Base-by-base conservation (phyloP, 2,888 invertebrate species). In the Mesochorus sp. region DNA sequence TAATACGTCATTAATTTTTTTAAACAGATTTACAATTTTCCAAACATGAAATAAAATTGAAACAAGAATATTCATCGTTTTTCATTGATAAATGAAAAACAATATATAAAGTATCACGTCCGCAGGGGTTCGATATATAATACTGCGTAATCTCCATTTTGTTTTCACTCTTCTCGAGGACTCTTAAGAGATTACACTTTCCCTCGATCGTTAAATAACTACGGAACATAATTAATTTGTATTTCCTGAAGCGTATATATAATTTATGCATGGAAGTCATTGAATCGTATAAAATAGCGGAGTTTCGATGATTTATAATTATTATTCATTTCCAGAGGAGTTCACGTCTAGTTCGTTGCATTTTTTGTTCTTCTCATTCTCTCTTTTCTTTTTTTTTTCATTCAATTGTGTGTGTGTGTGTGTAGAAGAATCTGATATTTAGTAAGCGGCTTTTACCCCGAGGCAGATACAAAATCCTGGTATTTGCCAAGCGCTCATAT, bases 381-480 rank as follows among this genome's bases (percentile, higher is more conserved):
- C n/a, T 39, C 44, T 31, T 14, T 10, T 0, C 28, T 3, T 47
- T 4, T 37, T 8, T 31, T 28, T 37, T 21, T 14, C 37, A 3
- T 5, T 42, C 47, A 14, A 26, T 17, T 53, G 8, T n/a, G 10
- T 42, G 42, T 12, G 31, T 28, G 39, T 66, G 26, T 14, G 4
- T 42, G 53, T 21, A 19, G 21, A 68, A 68, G 47, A 39, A 61
- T 71, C 51, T 61, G 61, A 71, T 71, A 62, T 71, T 71, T 51
- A 62, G 19, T 51, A 42, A 71, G 39, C 61, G n/a, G 14, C 39
- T 71, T 49, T 70, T 49, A 49, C 37, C 49, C 28, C 39, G 26
- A 51, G 39, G 10, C n/a, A 39, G 49, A 49, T 51, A 44, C 31
- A 28, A 44, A 57, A 61, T 49, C 51, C 49, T 39, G 49, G 61